A percentile compares a stretch with the other conserved stretches of the same genome.
phyloP scores from a whole-genome alignment of 2,797 vertebrate genomes.

The Nannoperca australis region DNA sequence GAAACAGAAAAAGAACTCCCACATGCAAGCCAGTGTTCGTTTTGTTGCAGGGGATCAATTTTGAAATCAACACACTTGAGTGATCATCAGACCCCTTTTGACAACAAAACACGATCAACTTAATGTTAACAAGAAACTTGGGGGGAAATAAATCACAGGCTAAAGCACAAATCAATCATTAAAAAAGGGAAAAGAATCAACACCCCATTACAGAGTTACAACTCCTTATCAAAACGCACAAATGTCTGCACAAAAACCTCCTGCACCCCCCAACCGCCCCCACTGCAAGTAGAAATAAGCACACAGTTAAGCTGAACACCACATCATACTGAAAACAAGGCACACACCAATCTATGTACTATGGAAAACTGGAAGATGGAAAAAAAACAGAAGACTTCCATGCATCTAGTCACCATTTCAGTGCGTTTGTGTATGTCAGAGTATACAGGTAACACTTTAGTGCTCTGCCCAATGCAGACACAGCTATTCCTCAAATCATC shows the following conservation, averaged over 20 bases:
- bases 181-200: slow-evolving; percentile 78
- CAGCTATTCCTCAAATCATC: slow-evolving; percentile 98
- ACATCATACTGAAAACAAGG: slow-evolving; percentile 96
- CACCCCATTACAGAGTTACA: slow-evolving; percentile 78
- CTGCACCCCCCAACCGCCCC: slow-evolving; percentile 75
- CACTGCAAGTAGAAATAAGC: slow-evolving; percentile 92
- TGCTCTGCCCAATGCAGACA: slow-evolving; percentile 94
- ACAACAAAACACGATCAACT: slow-evolving; percentile 82
- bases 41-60: slow-evolving; percentile 83
- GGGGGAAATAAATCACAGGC: slow-evolving; percentile 65
- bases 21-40: slow-evolving; percentile 85
- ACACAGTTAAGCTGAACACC: slow-evolving; percentile 99
- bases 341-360: slow-evolving; percentile 94
- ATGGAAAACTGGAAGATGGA: slow-evolving; percentile 80
- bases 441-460: slow-evolving; percentile 95
- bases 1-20: slow-evolving; percentile 67
- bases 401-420: slow-evolving; percentile 99
- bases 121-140: slow-evolving; percentile 77
- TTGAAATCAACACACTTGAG: slow-evolving; percentile 61
- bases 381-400: slow-evolving; percentile 88
- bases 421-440: slow-evolving; percentile 95
- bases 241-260: slow-evolving; percentile 81
- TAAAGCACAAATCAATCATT: slow-evolving; percentile 91
- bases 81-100: slow-evolving; percentile 70
- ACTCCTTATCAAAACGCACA: slow-evolving; percentile 85